Percentiles rank a stretch among this genome's conserved stretches.
phyloP scores from a whole-genome alignment of 92 coral and sea anemone genomes.

The Epizoanthus fatuus region DNA sequence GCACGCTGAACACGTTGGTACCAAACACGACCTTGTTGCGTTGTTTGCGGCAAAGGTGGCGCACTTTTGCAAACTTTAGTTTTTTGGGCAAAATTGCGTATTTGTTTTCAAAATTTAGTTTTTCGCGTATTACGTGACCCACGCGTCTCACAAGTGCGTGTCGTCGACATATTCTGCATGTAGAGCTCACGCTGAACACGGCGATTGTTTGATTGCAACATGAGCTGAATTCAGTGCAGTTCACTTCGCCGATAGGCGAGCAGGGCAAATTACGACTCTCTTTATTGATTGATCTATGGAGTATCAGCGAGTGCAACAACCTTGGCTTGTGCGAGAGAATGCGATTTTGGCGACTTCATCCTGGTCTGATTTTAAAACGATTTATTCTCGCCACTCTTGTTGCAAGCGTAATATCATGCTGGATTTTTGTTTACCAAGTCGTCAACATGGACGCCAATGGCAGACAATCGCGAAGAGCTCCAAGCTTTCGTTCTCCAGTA shows the following conservation, averaged over 20 bases:
- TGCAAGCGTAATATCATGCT: constrained; percentile 67
- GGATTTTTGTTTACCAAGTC: constrained; percentile 80
- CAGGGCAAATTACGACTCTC: neutral
- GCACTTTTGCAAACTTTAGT: no score
- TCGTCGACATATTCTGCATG: no score
- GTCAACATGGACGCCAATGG: constrained; percentile 70
- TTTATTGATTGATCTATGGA: constrained; percentile 23
- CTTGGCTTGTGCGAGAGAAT: constrained; percentile 50
- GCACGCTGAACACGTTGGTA: no score
- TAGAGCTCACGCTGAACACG: no score
- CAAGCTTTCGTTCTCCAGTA: constrained; percentile 20
- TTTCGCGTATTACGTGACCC: no score
- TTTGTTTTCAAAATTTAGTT: no score
- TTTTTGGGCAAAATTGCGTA: no score
- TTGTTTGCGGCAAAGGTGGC: no score
- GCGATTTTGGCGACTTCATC: constrained; percentile 92
- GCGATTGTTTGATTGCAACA: constrained; percentile 40
- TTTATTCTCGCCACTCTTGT: constrained; percentile 62
- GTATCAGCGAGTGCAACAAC: constrained; percentile 13
- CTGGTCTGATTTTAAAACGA: constrained; percentile 79
- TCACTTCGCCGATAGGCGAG: constrained; percentile 20
- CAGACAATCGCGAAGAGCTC: constrained; percentile 76
- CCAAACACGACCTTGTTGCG: no score
- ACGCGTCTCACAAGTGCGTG: no score
- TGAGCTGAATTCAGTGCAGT: constrained; percentile 4